Evolutionary conservation across 2,888 invertebrate species (phyloP).

Genomic region (Drosophila diplacantha): DNA sequence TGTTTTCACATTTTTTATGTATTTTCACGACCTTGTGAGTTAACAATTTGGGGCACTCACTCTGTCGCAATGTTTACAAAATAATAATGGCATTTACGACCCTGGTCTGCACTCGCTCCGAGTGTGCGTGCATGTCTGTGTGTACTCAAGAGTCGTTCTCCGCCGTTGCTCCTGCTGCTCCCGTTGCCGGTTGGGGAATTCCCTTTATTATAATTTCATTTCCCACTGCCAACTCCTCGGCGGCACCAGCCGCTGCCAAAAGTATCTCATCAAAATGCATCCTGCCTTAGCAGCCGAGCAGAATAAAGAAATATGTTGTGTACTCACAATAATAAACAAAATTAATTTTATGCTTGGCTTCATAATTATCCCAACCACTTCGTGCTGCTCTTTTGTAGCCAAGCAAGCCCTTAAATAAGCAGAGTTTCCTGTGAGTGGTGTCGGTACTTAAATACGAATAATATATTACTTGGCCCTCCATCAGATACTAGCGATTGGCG

Average conservation of each 20-base stretch:
- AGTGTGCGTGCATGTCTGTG: conserved; percentile 23
- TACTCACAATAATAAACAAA: conserved; percentile 31
- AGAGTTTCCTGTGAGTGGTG: background rate
- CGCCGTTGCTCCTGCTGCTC: conserved; percentile 7
- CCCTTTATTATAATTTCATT: conserved; percentile 41
- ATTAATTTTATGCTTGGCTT: conserved; percentile 64
- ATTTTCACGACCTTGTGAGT: conserved; percentile 62
- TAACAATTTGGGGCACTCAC: conserved; percentile 67
- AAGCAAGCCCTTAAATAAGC: background rate
- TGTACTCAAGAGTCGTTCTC: conserved; percentile 48
- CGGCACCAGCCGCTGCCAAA: conserved; percentile 16
- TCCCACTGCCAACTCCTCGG: conserved; percentile 31
- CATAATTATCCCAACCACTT: conserved; percentile 50
- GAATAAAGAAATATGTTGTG: conserved; percentile 7
- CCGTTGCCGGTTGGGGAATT: conserved; percentile 29
- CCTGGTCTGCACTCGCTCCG: conserved; percentile 48
- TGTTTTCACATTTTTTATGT: conserved; percentile 35
- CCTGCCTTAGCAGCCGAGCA: conserved; percentile 8
- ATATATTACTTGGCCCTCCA: background rate
- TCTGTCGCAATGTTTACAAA: conserved; percentile 69
- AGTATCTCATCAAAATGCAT: conserved; percentile 50
- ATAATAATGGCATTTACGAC: conserved; percentile 72
- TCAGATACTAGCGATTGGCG: background rate
- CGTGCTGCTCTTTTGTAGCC: conserved; percentile 2
- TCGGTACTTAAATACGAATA: background rate